These are phyloP conservation scores for Siniperca undulata DNA, from an alignment of 2,797 vertebrate species.

Conservation along the genomic window DNA sequence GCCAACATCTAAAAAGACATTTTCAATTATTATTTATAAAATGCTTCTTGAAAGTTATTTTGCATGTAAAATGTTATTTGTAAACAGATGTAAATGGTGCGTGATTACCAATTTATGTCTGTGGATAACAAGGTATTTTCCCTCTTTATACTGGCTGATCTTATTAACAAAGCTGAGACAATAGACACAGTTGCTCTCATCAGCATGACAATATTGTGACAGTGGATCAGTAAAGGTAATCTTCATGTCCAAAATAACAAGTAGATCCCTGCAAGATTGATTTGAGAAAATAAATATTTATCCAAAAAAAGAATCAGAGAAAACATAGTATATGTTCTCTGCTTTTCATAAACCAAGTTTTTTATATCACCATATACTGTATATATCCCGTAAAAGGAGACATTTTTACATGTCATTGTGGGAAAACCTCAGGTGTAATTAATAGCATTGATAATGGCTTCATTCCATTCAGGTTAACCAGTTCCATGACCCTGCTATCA, in stretches of 20 bases:
- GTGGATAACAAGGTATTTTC: background rate
- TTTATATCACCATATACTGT: no score
- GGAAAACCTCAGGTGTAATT: background rate
- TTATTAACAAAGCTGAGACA: slow-evolving; percentile 28
- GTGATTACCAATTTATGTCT: slow-evolving; percentile 4
- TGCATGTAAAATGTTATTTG: slow-evolving; percentile 1
- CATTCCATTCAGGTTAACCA: background rate
- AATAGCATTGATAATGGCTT: background rate
- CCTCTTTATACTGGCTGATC: slow-evolving; percentile 11
- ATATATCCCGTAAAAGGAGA: background rate
- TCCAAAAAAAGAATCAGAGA: background rate
- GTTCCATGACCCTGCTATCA: no score
- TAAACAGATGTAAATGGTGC: slow-evolving; percentile 8
- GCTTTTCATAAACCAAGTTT: background rate
- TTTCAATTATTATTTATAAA: background rate
- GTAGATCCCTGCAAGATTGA: background rate
- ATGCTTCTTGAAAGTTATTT: background rate
- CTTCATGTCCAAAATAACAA: background rate
- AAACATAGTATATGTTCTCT: background rate
- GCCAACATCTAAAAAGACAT: background rate
- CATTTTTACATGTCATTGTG: background rate
- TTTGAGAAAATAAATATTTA: slow-evolving; percentile 10
- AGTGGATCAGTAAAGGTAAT: slow-evolving; percentile 8
- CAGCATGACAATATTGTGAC: slow-evolving; percentile 18
- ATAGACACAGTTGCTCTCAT: slow-evolving; percentile 18